Conservation (phyloP, 2,888 invertebrate genomes). For the Psylliodes chrysocephalus region DNA sequence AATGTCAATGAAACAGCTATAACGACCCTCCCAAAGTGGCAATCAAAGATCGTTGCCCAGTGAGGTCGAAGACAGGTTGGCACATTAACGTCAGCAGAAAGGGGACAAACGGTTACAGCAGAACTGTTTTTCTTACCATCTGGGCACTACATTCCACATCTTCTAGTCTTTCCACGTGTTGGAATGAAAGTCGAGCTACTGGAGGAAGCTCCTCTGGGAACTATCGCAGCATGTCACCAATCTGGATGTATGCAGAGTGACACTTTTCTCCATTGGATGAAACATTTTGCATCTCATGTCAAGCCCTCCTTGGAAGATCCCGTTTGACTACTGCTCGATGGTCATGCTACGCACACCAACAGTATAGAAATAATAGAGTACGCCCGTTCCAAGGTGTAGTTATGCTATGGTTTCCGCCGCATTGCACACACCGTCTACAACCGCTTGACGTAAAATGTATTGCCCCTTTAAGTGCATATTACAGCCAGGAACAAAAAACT, state of each 20-base stretch:
- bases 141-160: slow-evolving; percentile 1
- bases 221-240: no score
- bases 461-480: not conserved
- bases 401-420: no score
- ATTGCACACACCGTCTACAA: no score
- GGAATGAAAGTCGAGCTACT: not conserved
- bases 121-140: no score
- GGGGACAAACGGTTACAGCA: not conserved
- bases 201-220: not conserved
- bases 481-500: not conserved
- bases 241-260: not conserved
- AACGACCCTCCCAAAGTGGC: not conserved
- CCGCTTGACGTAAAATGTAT: not conserved
- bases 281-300: not conserved
- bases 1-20: not conserved
- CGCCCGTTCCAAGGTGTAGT: not conserved
- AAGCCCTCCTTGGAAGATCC: no score
- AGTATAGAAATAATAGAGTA: no score
- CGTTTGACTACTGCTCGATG: no score
- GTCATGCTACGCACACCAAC: no score
- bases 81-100: not conserved
- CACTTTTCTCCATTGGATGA: not conserved
- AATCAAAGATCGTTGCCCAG: not conserved
- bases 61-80: not conserved
- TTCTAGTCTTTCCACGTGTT: not conserved